Percentiles rank a stretch among this genome's conserved stretches.
Conservation (phyloP, 2,113 vertebrate species). For the Scolopax mira region DNA sequence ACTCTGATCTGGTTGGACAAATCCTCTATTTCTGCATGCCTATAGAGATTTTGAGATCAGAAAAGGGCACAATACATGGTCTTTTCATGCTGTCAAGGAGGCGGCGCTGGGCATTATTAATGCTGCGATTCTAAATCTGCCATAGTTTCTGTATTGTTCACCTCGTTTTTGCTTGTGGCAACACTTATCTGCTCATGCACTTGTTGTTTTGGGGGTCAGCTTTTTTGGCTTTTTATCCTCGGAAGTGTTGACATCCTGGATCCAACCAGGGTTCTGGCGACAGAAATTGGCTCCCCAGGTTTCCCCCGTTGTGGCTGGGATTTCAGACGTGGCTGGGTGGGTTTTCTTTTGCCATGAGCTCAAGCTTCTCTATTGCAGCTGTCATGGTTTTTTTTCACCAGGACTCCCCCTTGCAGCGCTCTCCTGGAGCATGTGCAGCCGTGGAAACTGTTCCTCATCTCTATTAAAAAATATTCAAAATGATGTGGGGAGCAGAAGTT, state of each 20-base stretch:
- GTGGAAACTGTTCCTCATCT: conserved; percentile 24
- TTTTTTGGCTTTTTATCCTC: background rate
- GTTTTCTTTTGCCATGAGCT: background rate
- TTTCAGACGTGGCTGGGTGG: background rate
- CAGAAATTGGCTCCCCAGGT: background rate
- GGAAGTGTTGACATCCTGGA: background rate
- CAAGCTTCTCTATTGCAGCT: background rate
- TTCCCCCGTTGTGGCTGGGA: background rate
- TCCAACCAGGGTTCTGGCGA: background rate
- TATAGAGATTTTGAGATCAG: background rate
- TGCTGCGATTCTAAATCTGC: background rate
- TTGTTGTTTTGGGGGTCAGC: background rate
- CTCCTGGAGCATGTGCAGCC: background rate
- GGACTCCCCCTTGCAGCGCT: background rate
- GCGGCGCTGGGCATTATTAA: background rate
- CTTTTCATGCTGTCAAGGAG: background rate
- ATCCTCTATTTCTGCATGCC: background rate
- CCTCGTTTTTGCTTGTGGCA: background rate
- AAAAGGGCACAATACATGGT: background rate
- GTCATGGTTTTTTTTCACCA: background rate
- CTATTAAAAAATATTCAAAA: conserved; percentile 59
- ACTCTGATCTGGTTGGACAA: background rate
- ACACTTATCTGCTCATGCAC: background rate
- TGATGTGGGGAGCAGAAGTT: conserved; percentile 48
- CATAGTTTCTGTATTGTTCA: background rate